phyloP scores from a whole-genome alignment of 1,140 invertebrate species.

The Zaprionus nigranus region DNA sequence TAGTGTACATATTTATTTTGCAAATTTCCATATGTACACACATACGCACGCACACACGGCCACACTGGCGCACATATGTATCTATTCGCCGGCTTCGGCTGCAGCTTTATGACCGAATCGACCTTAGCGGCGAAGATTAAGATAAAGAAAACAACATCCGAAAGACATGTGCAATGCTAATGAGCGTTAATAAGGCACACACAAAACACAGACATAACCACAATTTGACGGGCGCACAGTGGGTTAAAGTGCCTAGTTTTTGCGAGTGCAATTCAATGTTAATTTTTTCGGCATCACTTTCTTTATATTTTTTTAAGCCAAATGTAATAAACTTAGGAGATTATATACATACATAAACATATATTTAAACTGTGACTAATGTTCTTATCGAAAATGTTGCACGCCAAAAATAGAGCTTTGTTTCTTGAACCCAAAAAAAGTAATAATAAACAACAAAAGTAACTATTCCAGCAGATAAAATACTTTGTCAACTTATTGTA shows the following conservation, averaged over 20 bases:
- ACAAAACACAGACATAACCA: slow-evolving; percentile 9
- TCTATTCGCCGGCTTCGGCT: slow-evolving; percentile 27
- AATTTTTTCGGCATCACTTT: background rate
- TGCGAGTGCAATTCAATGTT: background rate
- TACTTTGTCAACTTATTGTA: too few species aligned
- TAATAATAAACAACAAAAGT: background rate
- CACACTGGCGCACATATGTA: background rate
- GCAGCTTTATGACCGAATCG: slow-evolving; percentile 26
- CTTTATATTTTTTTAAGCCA: background rate
- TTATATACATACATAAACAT: background rate
- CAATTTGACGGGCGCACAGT: slow-evolving; percentile 4
- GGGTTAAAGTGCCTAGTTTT: background rate
- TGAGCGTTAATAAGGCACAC: slow-evolving; percentile 35
- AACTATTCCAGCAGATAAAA: background rate
- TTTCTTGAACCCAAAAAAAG: background rate
- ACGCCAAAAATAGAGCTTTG: background rate
- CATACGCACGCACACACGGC: background rate
- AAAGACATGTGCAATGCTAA: slow-evolving; percentile 40
- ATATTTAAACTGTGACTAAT: background rate
- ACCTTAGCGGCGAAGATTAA: slow-evolving; percentile 43
- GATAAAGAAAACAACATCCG: slow-evolving; percentile 37
- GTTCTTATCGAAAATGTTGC: background rate
- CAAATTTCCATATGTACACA: slow-evolving; percentile 34
- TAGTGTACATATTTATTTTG: slow-evolving; percentile 27
- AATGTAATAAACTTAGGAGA: background rate